phyloP scores from a whole-genome alignment of 2,113 vertebrate species.

The Columba janthina region DNA sequence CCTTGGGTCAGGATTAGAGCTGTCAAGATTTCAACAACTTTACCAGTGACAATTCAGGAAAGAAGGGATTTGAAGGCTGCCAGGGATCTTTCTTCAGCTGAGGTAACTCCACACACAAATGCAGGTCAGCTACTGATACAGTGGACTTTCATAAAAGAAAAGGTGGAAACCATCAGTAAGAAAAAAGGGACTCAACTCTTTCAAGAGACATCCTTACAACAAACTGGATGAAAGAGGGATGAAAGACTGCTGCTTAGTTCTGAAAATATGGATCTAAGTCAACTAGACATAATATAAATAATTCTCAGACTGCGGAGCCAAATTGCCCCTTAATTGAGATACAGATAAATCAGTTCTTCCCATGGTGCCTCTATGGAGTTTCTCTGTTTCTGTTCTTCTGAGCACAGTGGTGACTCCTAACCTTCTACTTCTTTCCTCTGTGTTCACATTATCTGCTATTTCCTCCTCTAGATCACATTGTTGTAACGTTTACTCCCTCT shows the following conservation, averaged over 20 bases:
- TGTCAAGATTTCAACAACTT: not conserved
- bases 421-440: not conserved
- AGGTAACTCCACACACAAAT: not conserved
- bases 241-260: not conserved
- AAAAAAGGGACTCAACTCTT: not conserved
- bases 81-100: not conserved
- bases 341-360: not conserved
- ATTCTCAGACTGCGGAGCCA: not conserved
- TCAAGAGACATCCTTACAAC: not conserved
- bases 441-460: not conserved
- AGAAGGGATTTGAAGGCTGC: not conserved
- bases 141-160: not conserved
- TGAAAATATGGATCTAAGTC: not conserved
- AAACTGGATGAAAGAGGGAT: not conserved
- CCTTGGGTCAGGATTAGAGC: not conserved
- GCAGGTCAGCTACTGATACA: not conserved
- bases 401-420: not conserved
- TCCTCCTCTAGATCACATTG: not conserved
- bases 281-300: not conserved
- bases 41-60: not conserved
- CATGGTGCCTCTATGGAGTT: fast-evolving
- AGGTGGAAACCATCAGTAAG: not conserved
- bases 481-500: not conserved
- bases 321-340: not conserved
- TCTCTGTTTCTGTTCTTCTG: not conserved